Base-by-base conservation (phyloP, 2,888 invertebrate genomes). In the Caenorhabditis afra region DNA sequence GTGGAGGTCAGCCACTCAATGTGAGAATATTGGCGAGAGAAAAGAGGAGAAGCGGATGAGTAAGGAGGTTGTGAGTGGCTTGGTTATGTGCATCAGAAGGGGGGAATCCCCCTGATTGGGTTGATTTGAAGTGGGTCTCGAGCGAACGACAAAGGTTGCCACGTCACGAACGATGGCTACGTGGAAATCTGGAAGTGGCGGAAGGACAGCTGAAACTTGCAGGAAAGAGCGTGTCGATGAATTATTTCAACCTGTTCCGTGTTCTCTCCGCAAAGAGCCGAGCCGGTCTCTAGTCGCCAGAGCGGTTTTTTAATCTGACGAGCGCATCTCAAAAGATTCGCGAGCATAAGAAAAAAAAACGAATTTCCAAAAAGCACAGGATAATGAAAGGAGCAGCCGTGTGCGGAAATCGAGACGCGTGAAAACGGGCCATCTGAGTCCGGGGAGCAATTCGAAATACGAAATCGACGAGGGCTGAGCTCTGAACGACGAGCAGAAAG, bases 381-480 rank as follows among this genome's bases (percentile, higher is more conserved):
- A 68, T 70, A 61, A 70, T 70, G 70, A 70, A 59, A 70, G 70
- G 70, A 61, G 70, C 70, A 70, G 61, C 62, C 62, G 70, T 61
- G 47, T 59, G 59, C 50, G 53, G 47, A 16, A 62, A 62, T 55
- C 57, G 23, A 55, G 41, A 57, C 16, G 53, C 35, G 29, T 18
- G 41, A 50, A 64, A 29, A 37, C 39, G 23, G 41, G 23, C 71
- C 73, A 73, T 73, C 73, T 73, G 73, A 64, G 73, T 50, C 58
- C 64, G 57, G 47, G 41, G 61, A 53, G 61, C 55, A 55, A 61
- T 59, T 50, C 52, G 20, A 64, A 22, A 41, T 41, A 45, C 52
- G 59, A 68, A 59, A 68, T 68, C 59, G 45, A 52, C n/a, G n/a
- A 18, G 44, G 37, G 39, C 39, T 68, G 70, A 70, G 70, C 70